Evolutionary conservation across 2,113 vertebrate species (phyloP), one percentile per base, ranked within the genome.

Genomic region (Anthoscopus minutus): DNA sequence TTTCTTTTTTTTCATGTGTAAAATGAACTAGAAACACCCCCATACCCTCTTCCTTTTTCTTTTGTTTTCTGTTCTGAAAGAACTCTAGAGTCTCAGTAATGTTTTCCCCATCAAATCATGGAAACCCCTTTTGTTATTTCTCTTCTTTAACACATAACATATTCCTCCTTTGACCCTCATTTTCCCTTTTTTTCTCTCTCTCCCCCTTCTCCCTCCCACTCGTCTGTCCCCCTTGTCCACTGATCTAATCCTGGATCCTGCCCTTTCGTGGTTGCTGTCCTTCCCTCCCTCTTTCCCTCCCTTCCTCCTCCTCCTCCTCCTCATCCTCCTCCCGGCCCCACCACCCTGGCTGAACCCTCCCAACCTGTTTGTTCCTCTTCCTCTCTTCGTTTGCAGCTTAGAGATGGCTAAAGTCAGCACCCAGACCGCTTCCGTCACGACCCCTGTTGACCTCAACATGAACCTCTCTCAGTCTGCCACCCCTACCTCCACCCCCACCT

Each of bases 381-480:
- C 96, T 97, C 54, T 98, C 97, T 97, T 98, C 97, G 96, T 97
- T 98, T 98, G 97, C 98, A 99, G 99, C 97, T 98, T 99, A 98
- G 99, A 99, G 98, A 99, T 99, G 99, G 99, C 99, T 98, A 99
- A 99, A 98, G 98, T 99, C 98, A 99, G 98, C 98, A 99, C 98
- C 98, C 98, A 99, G 98, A 98, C 98, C 94, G 98, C 98, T 98
- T 98, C 98, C 97, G 98, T 98, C 95, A 97, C 97, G 97, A 98
- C 97, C 98, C 97, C 98, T 94, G 97, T 98, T 98, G 99, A 99
- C 97, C 98, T 99, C 97, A 98, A 98, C 98, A 98, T 99, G 98
- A 98, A 98, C 98, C 98, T 98, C 98, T 97, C 98, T 98, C 98
- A 99, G 97, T 98, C 98, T 93, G 95, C 97, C 96, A 97, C 98